Conservation (phyloP, 2,797 vertebrate genomes). For the Cirrhinus molitorella region DNA sequence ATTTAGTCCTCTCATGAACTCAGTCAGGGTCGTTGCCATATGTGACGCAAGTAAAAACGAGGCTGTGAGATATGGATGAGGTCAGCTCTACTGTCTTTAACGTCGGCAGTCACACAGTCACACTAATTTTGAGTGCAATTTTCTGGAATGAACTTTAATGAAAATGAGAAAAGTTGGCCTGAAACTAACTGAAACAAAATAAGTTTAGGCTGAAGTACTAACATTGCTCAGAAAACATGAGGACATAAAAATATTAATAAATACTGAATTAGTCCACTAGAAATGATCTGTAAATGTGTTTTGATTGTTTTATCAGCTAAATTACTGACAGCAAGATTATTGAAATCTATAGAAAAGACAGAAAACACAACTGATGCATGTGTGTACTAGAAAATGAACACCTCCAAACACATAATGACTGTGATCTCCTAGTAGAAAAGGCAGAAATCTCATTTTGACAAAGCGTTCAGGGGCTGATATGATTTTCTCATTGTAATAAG, state of each 20-base stretch:
- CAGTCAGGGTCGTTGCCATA: not conserved
- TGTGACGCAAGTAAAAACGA: not conserved
- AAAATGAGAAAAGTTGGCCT: too few relatives aligned
- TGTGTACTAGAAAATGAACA: not conserved
- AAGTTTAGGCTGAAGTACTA: not conserved
- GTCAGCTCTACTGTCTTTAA: not conserved
- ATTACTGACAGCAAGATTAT: not conserved
- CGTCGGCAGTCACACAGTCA: not conserved
- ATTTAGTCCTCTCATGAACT: not conserved
- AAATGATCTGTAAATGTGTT: not conserved
- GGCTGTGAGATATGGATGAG: not conserved
- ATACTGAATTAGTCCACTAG: not conserved
- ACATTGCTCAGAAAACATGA: too few relatives aligned
- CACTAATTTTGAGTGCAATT: not conserved
- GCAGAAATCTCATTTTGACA: not conserved
- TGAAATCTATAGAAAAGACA: too few relatives aligned
- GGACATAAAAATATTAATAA: too few relatives aligned
- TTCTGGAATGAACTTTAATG: not conserved
- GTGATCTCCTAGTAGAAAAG: not conserved
- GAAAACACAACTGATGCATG: not conserved
- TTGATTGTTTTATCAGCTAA: not conserved
- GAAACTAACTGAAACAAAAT: too few relatives aligned
- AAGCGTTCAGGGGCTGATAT: not conserved
- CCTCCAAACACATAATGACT: not conserved
- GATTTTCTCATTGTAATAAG: not conserved